Evolutionary conservation across 2,797 vertebrate species (phyloP), one percentile per base, ranked within the genome.

Genomic region (Gila robusta): DNA sequence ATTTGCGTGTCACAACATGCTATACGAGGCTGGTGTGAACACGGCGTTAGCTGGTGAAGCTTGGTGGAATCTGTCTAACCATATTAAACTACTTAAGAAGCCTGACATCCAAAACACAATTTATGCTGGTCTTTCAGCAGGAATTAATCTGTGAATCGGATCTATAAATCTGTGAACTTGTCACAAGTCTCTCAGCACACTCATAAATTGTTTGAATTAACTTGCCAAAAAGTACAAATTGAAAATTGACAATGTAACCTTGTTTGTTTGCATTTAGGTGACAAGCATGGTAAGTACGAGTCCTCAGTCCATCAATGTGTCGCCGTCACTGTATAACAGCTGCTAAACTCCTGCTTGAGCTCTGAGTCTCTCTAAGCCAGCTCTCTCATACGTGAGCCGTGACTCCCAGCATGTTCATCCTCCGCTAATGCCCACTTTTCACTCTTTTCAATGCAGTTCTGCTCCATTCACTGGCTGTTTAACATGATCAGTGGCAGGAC

Each of bases 261-360:
- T 94, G 74, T 95, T 94, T 95, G 89, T 95, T 97, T 97, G 94
- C 94, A 95, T 96, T 95, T 96, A 99, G 98, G 98, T 99, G 92
- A 99, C 98, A 93, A 99, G 97, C 95, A 99, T 99, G 98, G 98
- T 99, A 96, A 99, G 98, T 98, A 96, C 82, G 2, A 72, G 87
- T 94, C 91, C 89, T 67, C 92, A 74, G 92, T 92, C 92, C 93
- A 93, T 94, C 91, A 9, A 54, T 2, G 32, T 69, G 62, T 94
- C 94, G 91, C 91, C 94, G 92, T 94, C 93, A 93, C 92, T 10
- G 54, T 93, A 94, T 95, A 94, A 93, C 89, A 84, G 89, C 89
- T 79, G 88, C 73, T 82, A 87, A 78, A 64, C 89, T 90, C 89
- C 84, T 91, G 90, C 87, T 91, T 85, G 80, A 76, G 89, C 49